Evolutionary conservation across 1,140 invertebrate species (phyloP), one percentile per base, ranked within the genome.

Genomic region (Leptinotarsa texana): DNA sequence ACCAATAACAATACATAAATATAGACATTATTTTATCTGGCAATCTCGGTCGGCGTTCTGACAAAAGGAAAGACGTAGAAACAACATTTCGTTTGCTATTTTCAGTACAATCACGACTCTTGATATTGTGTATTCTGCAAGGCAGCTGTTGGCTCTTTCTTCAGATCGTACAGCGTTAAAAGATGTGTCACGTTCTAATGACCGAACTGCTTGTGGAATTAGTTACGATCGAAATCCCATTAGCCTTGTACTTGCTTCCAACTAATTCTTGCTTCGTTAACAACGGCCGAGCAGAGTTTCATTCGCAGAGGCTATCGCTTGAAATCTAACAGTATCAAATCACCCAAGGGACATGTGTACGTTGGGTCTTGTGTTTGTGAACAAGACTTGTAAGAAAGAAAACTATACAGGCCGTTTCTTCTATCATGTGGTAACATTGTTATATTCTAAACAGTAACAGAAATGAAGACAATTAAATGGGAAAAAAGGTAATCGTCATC

Each of bases 21-120:
- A 57, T 17, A 57, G 51, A 57, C 51, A 15, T 57, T 57, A 57
- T 57, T 65, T 65, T 22, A 67, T 67, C 42, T 67, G 42, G 42
- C 22, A 27, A 27, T 42, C 65, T 67, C 15, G n/a, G 65, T 24
- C 65, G 65, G 22, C 42, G 24, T 67, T 33, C 42, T 67, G 24
- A 67, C 51, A 67, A 33, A 67, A 42, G 65, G 42, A 67, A 67
- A n/a, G 65, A 42, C 65, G 27, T 67, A n/a, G 65, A 67, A 42
- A 42, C 27, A 67, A 67, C 65, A 67, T 67, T 57, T 57, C 51
- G 51, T 57, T 57, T 57, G 51, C 51, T 67, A 67, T 67, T 67
- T 67, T 67, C 65, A 67, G 65, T 67, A 67, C 65, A 67, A 18
- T 67, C 65, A 67, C 65, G 65, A 67, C 65, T 67, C 22, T 42